Base-by-base conservation (phyloP, 2,113 vertebrate genomes). In the Trochalopteron elliotii region DNA sequence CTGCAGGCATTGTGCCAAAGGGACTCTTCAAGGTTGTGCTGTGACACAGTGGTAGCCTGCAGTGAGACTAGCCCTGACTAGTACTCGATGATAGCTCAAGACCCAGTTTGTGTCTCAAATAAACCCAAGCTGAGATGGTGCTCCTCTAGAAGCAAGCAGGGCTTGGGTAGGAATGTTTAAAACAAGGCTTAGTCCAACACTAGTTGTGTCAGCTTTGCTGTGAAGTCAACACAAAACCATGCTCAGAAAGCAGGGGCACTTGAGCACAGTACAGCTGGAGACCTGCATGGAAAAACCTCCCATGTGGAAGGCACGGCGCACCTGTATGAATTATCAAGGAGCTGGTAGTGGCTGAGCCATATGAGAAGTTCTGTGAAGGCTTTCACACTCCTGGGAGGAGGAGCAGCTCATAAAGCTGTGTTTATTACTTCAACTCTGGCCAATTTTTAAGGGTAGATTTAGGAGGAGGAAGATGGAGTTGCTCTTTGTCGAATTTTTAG, bases 221-320 rank as follows among this genome's bases (percentile, higher is more conserved):
- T n/a, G 74, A 87, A 72, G 70, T 14, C 61, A 72, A 37, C 47
- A 49, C 17, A 71, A 83, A 71, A n/a, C 11, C 1, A 1, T 14
- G 31, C 50, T 49, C 1, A 4, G 81, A 84, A 52, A 91, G 45
- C 25, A 63, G 24, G 22, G 49, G 20, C 40, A 35, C 12, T 33
- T 74, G 76, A 40, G 52, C 52, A 52, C 11, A 4, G 18, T 30
- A 15, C 5, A 68, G 52, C n/a, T 85, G 45, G 20, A 82, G 24
- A 56, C 22, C 55, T 52, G 61, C 78, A 68, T 9, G 5, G 23
- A 57, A 60, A 79, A 84, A 60, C 15, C 53, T 39, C 37, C 3
- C 6, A 3, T 4, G 25, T 15, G 30, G 59, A 83, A 87, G 39
- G 45, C 1, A 2, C 7, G 2, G 13, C 0, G 3, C 1, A 4